A percentile compares a stretch with the other conserved stretches of the same genome.
These are phyloP conservation scores for Indicator maculatus DNA, from an alignment of 2,113 vertebrate species.

Conservation along the genomic window DNA sequence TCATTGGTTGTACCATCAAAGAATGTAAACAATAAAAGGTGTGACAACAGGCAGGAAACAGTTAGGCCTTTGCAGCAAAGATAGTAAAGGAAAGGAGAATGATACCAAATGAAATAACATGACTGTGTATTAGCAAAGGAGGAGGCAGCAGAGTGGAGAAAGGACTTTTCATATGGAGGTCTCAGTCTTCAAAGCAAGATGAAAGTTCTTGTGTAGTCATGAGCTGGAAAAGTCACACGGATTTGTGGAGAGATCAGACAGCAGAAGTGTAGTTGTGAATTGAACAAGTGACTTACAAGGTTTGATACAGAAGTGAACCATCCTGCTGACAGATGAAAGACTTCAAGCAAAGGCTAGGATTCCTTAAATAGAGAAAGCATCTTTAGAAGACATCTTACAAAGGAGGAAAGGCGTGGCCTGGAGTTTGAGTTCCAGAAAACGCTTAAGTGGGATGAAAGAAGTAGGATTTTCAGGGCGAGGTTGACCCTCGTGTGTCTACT, in stretches of 20 bases:
- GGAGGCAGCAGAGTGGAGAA: neutral
- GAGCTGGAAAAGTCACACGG: neutral
- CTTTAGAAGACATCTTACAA: neutral
- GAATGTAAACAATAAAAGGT: neutral
- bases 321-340: neutral
- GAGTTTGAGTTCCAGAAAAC: neutral
- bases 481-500: neutral
- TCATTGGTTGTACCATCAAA: neutral
- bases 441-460: neutral
- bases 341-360: neutral
- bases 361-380: neutral
- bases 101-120: neutral
- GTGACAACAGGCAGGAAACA: neutral
- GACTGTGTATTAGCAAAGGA: neutral
- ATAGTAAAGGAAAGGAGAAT: neutral
- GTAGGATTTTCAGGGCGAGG: neutral
- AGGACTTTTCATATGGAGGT: neutral
- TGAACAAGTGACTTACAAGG: neutral
- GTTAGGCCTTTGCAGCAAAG: neutral
- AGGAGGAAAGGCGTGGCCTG: neutral
- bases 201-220: neutral
- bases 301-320: neutral
- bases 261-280: neutral
- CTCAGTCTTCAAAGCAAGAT: neutral
- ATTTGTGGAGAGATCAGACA: neutral